Evolutionary conservation across 2,888 invertebrate species (phyloP).

Genomic region (Colostygia pectinataria): DNA sequence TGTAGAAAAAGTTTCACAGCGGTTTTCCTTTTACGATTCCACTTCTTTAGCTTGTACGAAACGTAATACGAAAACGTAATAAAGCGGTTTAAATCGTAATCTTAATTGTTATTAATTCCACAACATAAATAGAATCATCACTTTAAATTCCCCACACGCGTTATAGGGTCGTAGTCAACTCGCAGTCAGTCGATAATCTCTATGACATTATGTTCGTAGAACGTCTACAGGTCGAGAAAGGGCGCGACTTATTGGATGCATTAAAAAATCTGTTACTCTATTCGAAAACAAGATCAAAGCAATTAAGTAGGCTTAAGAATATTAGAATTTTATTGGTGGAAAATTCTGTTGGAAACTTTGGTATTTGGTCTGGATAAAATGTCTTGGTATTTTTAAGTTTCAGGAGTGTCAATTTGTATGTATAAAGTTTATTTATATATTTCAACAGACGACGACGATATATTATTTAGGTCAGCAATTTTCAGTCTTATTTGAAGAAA

Average conservation of each 20-base stretch:
- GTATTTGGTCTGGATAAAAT: not conserved
- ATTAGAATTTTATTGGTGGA: constrained; percentile 26
- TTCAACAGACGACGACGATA: too few species aligned
- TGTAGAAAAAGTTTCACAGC: too few species aligned
- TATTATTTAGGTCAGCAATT: too few species aligned
- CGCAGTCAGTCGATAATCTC: constrained; percentile 60
- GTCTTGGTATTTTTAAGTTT: too few species aligned
- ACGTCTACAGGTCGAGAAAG: constrained; percentile 66
- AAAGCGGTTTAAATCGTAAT: too few species aligned
- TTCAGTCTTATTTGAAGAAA: too few species aligned
- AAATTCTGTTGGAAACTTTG: constrained; percentile 21
- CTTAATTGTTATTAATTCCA: constrained; percentile 20
- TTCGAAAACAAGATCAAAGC: constrained; percentile 46
- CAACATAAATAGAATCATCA: constrained; percentile 41
- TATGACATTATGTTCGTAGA: constrained; percentile 62
- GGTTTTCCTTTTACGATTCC: too few species aligned
- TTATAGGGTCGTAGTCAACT: constrained; percentile 53
- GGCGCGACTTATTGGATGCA: constrained; percentile 54
- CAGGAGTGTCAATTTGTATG: too few species aligned
- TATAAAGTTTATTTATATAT: too few species aligned
- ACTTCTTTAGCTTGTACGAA: too few species aligned
- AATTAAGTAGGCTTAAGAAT: constrained; percentile 44
- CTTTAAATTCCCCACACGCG: constrained; percentile 52
- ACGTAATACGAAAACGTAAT: too few species aligned
- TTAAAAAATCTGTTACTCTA: constrained; percentile 48